Conservation (phyloP, 2,797 vertebrate genomes). For the Mallotus villosus region DNA sequence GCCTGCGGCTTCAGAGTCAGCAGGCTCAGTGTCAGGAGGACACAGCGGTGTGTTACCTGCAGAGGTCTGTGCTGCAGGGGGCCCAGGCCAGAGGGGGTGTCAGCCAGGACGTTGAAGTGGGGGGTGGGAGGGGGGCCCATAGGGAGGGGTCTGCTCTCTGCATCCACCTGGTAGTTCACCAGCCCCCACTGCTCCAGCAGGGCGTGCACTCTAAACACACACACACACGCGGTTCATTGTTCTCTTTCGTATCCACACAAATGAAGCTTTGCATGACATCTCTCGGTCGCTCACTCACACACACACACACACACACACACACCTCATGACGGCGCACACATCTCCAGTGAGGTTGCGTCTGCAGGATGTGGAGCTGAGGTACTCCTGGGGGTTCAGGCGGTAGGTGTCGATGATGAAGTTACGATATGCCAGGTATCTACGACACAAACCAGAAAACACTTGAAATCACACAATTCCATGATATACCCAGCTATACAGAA, state of each 20-base stretch:
- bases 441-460: slow-evolving; percentile 1
- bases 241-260: slow-evolving; percentile 1
- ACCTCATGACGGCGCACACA: slow-evolving; percentile 95
- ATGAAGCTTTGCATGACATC: neutral
- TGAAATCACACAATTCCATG: neutral
- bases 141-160: slow-evolving; percentile 92
- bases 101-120: slow-evolving; percentile 93
- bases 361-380: slow-evolving; percentile 92
- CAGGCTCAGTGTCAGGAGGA: neutral
- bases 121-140: slow-evolving; percentile 97
- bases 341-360: slow-evolving; percentile 92
- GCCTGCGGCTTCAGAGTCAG: neutral
- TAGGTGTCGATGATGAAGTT: slow-evolving; percentile 99
- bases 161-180: slow-evolving; percentile 97
- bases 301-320: slow-evolving; percentile 3
- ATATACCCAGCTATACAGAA: neutral
- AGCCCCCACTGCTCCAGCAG: slow-evolving; percentile 98
- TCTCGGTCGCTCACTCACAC: neutral
- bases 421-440: slow-evolving; percentile 92
- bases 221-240: neutral
- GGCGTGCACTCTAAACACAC: slow-evolving; percentile 84
- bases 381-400: slow-evolving; percentile 94
- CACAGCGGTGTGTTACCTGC: slow-evolving; percentile 73
- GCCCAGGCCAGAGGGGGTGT: slow-evolving; percentile 88
- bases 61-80: slow-evolving; percentile 91